Conservation (phyloP, 2,888 invertebrate species). For the Gortyna flavago region DNA sequence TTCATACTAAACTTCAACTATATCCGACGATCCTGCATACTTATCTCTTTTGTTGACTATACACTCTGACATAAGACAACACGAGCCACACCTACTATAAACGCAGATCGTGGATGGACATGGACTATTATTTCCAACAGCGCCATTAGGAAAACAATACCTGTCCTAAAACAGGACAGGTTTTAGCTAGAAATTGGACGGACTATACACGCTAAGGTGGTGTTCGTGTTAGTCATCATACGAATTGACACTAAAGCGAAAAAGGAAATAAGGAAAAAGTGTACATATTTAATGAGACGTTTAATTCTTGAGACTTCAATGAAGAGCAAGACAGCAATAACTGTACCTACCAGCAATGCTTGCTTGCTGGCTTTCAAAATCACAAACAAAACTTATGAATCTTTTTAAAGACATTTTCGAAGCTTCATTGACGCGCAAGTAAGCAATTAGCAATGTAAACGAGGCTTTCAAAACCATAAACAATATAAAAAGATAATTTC, state of each 20-base stretch:
- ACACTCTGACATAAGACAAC: conserved; percentile 9
- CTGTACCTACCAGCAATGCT: not conserved
- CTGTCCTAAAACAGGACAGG: conserved; percentile 41
- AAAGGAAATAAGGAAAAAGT: conserved; percentile 30
- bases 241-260: conserved; percentile 26
- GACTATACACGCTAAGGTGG: conserved; percentile 10
- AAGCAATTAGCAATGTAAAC: not conserved
- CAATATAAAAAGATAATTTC: conserved; percentile 1
- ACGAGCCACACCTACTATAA: conserved; percentile 22
- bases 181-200: conserved; percentile 30
- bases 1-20: no score
- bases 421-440: not conserved
- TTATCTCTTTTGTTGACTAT: no score
- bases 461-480: not conserved
- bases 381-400: not conserved
- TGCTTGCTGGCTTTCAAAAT: not conserved
- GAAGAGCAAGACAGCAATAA: not conserved
- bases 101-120: conserved; percentile 29
- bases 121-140: conserved; percentile 51
- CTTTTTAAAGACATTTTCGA: not conserved
- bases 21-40: no score
- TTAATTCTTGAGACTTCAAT: not conserved
- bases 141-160: conserved; percentile 48
- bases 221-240: conserved; percentile 42
- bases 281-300: not conserved